Evolutionary conservation across 2,888 invertebrate species (phyloP).

Genomic region (Dasypolia templi): DNA sequence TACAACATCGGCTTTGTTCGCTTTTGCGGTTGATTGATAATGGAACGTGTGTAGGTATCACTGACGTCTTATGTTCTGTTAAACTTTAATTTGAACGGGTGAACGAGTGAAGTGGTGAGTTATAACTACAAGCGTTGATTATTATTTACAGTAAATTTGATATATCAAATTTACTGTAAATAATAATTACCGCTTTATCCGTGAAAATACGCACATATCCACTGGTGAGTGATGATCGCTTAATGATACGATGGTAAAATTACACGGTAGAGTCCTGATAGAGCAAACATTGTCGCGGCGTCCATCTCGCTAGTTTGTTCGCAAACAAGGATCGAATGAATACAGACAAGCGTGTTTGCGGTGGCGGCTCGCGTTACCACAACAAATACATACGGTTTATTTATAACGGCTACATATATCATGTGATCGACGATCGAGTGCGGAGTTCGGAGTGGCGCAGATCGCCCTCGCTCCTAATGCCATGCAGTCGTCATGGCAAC

Average conservation of each 20-base stretch:
- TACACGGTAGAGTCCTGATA: slow-evolving; percentile 79
- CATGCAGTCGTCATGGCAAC: slow-evolving; percentile 88
- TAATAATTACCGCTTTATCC: no score
- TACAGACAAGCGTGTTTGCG: slow-evolving; percentile 87
- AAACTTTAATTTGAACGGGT: slow-evolving; percentile 20
- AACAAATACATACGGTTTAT: slow-evolving; percentile 82
- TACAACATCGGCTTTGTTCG: slow-evolving; percentile 82
- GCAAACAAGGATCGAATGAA: slow-evolving; percentile 88
- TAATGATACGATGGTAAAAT: slow-evolving; percentile 74
- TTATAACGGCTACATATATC: slow-evolving; percentile 73
- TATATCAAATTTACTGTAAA: slow-evolving; percentile 19
- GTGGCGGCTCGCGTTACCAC: slow-evolving; percentile 85
- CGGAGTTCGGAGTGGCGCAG: slow-evolving; percentile 49
- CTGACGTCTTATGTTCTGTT: slow-evolving; percentile 47
- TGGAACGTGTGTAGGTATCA: slow-evolving; percentile 73
- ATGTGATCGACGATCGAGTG: slow-evolving; percentile 68
- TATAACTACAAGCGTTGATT: no score
- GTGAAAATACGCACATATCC: slow-evolving; percentile 7
- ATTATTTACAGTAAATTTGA: no score
- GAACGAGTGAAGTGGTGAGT: no score
- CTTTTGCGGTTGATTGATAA: slow-evolving; percentile 84
- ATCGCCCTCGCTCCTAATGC: slow-evolving; percentile 79
- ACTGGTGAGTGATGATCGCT: slow-evolving; percentile 28
- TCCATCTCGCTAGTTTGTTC: slow-evolving; percentile 87
- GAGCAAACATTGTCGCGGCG: slow-evolving; percentile 83